These are phyloP conservation scores for Eilema griseolum DNA, from an alignment of 2,888 invertebrate genomes.

Conservation along the genomic window DNA sequence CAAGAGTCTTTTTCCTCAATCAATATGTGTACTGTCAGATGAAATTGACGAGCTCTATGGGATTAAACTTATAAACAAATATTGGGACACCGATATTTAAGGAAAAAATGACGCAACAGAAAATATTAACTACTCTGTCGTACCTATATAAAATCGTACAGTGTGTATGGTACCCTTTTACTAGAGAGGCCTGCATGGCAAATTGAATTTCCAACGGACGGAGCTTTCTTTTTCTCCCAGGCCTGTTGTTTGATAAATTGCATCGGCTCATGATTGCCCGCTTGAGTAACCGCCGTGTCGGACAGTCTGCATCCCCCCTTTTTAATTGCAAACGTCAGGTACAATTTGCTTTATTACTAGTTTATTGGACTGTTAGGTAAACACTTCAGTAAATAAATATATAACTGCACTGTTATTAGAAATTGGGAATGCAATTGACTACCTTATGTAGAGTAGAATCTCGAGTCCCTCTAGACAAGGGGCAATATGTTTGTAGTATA, in stretches of 20 bases:
- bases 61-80: too few relatives aligned
- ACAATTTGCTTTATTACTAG: neutral
- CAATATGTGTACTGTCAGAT: too few relatives aligned
- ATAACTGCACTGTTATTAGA: neutral
- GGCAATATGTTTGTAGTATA: too few relatives aligned
- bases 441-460: neutral
- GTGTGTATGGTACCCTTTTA: conserved; percentile 13
- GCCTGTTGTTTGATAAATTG: conserved; percentile 55
- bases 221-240: conserved; percentile 56
- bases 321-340: conserved; percentile 28
- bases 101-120: too few relatives aligned
- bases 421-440: neutral
- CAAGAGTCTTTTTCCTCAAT: too few relatives aligned
- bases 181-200: conserved; percentile 49
- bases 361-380: neutral
- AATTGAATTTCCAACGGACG: conserved; percentile 64
- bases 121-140: neutral
- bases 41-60: too few relatives aligned
- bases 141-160: neutral
- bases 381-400: neutral
- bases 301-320: conserved; percentile 14
- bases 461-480: too few relatives aligned
- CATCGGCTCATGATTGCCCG: conserved; percentile 49
- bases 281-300: conserved; percentile 36
- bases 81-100: too few relatives aligned